Evolutionary conservation across 2,888 invertebrate genomes (phyloP), one percentile per base, ranked within the genome.

Genomic region (Holacanthella duospinosa): DNA sequence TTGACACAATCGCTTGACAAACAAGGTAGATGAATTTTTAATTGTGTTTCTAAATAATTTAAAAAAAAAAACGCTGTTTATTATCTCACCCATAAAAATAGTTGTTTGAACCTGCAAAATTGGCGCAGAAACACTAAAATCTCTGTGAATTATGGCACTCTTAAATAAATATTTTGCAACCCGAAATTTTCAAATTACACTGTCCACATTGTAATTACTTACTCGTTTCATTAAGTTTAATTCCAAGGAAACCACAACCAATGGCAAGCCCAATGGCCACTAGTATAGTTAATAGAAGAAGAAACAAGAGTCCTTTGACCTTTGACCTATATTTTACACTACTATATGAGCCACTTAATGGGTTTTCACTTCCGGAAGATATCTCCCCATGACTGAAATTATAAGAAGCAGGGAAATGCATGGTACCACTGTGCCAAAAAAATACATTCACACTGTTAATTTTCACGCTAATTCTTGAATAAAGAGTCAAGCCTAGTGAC

Each of bases 1-100:
- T 60, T 61, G 0, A 66, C 66, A 56, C 71, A 71, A 59, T 68
- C 55, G 4, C 4, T n/a, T 4, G 48, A 4, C n/a, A 48, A n/a
- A 21, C 48, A 48, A 9, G 48, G 48, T 4, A 16, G 48, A 9
- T 48, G 16, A 9, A 21, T n/a, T n/a, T 9, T 21, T 9, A 48
- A 21, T 21, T 48, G 16, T 16, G 12, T 9, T 21, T 48, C 48
- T 48, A 4, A 21, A 16, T 36, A 9, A 36, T 36, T 6, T 36
- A 16, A 9, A 36, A 36, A 36, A 16, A 36, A 36, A 36, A 36
- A 36, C 6, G 16, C 16, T 36, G 36, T 9, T n/a, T n/a, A n/a
- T n/a, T n/a, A n/a, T n/a, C n/a, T n/a, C n/a, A n/a, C n/a, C n/a
- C n/a, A n/a, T n/a, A n/a, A n/a, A n/a, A n/a, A n/a, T n/a, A n/a